Base-by-base conservation (phyloP, 1,140 invertebrate species). In the Euwallacea similis region DNA sequence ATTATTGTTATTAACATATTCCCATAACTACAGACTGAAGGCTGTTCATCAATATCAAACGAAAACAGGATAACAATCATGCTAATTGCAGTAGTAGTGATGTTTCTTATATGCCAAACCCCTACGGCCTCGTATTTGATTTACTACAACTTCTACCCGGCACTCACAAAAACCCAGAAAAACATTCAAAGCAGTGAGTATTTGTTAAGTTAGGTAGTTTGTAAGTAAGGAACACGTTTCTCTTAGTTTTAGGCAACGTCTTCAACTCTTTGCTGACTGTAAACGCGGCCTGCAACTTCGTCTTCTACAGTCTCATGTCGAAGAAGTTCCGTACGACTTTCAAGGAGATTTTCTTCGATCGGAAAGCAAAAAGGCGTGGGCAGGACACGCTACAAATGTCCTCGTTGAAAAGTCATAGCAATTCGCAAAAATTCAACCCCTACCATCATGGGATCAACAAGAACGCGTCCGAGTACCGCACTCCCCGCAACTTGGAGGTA, bases 271-370 rank as follows among this genome's bases (percentile, higher is more conserved):
- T 93, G 15, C 84, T 89, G 7, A 86, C 87, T 42, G 81, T 92
- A 44, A 93, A 93, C 82, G 88, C 91, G 2, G 85, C 88, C 10
- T 85, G 84, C 2, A 93, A 93, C 82, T 93, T 93, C 81, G 83
- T 93, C 59, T 82, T 93, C 44, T 93, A 93, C 80, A 92, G 90
- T 69, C 87, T 88, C 33, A 86, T 93, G 75, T 91, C 90, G 73
- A 88, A 90, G 77, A 90, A 90, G 75, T 93, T 92, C 82, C 83
- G 91, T 41, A 86, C 86, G 69, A 93, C 91, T 6, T 88, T 93
- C 71, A 82, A 87, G 53, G 79, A 84, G 43, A 83, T 91, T 3
- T 88, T 92, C 77, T 88, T 80, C 11, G 79, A 81, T 7, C 80
- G 82, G 63, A 62, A 33, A 15, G 79, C 65, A 42, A 70, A 73